Base-by-base conservation (phyloP, 2,888 invertebrate genomes). In the Cabera pusaria region DNA sequence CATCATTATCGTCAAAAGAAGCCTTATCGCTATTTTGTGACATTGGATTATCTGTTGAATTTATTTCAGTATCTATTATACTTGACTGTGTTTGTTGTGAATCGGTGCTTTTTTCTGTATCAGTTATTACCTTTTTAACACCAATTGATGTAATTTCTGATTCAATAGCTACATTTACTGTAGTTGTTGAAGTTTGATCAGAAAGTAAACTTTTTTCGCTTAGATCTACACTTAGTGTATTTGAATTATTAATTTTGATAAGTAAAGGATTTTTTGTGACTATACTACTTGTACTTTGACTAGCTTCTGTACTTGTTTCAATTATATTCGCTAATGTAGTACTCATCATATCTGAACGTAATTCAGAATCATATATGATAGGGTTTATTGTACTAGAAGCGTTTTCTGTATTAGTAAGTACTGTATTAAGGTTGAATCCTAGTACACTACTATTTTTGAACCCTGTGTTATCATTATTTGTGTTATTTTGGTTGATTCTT, bases 351-450 rank as follows among this genome's bases (percentile, higher is more conserved):
- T 12, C n/a, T n/a, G n/a, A n/a, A n/a, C n/a, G n/a, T n/a, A n/a
- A n/a, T n/a, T n/a, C n/a, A n/a, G n/a, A n/a, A n/a, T n/a, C n/a
- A n/a, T n/a, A n/a, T n/a, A n/a, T n/a, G n/a, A n/a, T n/a, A n/a
- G n/a, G 33, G 26, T 14, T 10, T 28, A 33, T 26, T 26, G 23
- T 26, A 7, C 17, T 35, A 16, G 7, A 24, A 21, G 21, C 4
- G 11, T 17, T 34, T 9, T 28, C 18, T 22, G 6, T 6, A 23
- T 9, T 40, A 32, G 33, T 37, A 14, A 44, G 16, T 31, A 47
- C 14, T 5, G 42, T 47, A 42, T 58, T 56, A 29, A 66, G 35
- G 34, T 69, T 52, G 11, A 62, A 41, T 46, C 61, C 57, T 27
- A 69, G 44, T 44, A 56, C 24, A 54, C 49, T 67, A 24, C 59